Base-by-base conservation (phyloP, 1,140 invertebrate genomes). In the Lasioglossum baleicum region DNA sequence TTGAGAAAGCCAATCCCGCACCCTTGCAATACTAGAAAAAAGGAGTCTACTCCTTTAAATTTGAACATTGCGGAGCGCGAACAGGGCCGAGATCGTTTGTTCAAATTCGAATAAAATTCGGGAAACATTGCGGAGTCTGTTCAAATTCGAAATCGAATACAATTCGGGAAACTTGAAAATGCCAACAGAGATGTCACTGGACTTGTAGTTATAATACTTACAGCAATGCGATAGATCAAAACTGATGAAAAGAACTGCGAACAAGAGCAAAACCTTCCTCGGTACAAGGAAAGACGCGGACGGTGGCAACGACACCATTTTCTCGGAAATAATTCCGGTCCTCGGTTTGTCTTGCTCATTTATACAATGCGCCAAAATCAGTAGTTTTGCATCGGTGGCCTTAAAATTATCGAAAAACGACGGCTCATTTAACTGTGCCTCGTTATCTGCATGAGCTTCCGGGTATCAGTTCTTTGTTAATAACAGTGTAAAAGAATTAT, bases 321-420 rank as follows among this genome's bases (percentile, higher is more conserved):
- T 42, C 10, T 15, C 65, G 13, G 20, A 1, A 0, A 11, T 7
- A 4, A 22, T 44, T 2, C 11, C 8, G 8, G 22, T 7, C 2
- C n/a, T 66, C 3, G 15, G 63, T 3, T 17, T 15, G 7, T 11
- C 17, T 20, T 7, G 7, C 0, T 26, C 20, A 31, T 31, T 68
- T 15, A 58, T 42, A 0, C 11, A 1, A 13, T 7, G 61, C 40
- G 0, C 6, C 26, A 13, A 15, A 15, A 61, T 53, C 7, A 0
- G 7, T 0, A 15, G 26, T 17, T 64, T 15, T 31, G 2, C 5
- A 51, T 17, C 15, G 7, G n/a, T 40, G 26, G 13, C 48, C 20
- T 40, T 3, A 48, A 73, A 65, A 35, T 65, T 73, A 73, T 73
- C 20, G 44, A 58, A 58, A 66, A 79, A 71, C 4, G 3, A 0